These are phyloP conservation scores for Scaptomyza montana DNA, from an alignment of 1,140 invertebrate species.

Conservation along the genomic window DNA sequence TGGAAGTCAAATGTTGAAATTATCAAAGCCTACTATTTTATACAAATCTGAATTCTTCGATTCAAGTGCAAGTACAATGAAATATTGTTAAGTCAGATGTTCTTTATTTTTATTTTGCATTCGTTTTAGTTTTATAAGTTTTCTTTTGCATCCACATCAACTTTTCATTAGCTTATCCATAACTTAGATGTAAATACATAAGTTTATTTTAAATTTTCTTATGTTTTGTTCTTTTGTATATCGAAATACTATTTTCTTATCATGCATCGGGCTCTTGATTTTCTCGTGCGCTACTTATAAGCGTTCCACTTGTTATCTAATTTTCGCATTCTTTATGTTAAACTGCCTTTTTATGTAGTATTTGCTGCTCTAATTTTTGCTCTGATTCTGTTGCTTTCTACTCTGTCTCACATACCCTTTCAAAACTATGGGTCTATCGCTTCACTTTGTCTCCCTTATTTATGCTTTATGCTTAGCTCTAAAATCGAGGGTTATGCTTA, in stretches of 20 bases:
- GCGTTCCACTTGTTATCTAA: conserved; percentile 44
- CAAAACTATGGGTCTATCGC: conserved; percentile 67
- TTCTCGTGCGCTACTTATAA: conserved; percentile 49
- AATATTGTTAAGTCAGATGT: conserved; percentile 49
- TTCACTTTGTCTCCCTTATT: conserved; percentile 23
- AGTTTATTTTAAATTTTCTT: conserved; percentile 54
- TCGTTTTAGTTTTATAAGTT: conserved; percentile 53
- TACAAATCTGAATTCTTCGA: not conserved
- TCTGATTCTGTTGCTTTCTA: conserved; percentile 17
- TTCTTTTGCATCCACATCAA: conserved; percentile 60
- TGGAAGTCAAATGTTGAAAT: not conserved
- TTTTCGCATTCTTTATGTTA: conserved; percentile 4
- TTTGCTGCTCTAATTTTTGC: not conserved
- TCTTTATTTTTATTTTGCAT: conserved; percentile 68
- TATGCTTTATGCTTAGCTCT: conserved; percentile 67
- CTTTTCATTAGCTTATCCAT: conserved; percentile 70
- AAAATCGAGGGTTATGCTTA: conserved; percentile 79
- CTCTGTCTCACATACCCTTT: conserved; percentile 35
- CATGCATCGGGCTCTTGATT: conserved; percentile 24
- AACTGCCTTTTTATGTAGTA: not conserved
- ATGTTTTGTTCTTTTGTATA: conserved; percentile 37
- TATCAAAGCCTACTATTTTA: not conserved
- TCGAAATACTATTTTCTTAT: conserved; percentile 33
- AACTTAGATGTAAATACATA: conserved; percentile 74
- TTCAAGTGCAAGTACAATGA: not conserved